Base-by-base conservation (phyloP, 2,888 invertebrate species). In the Neuroscelio doddi region DNA sequence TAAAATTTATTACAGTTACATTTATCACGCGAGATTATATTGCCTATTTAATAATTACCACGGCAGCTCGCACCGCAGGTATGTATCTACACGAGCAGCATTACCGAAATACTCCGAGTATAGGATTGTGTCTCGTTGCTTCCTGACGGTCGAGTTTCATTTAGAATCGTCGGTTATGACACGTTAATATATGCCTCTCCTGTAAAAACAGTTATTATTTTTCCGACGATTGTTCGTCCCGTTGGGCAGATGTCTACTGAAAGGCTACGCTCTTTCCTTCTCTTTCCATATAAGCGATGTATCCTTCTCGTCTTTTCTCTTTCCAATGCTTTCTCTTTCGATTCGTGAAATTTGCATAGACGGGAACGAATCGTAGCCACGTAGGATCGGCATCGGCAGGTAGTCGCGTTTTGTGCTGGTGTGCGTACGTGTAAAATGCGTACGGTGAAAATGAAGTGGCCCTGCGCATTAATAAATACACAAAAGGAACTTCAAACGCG, bases 141-240 rank as follows among this genome's bases (percentile, higher is more conserved):
- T 38, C 4, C 4, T 16, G n/a, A 17, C 2, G 38, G 16, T 38
- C 38, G 38, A 9, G 17, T 38, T 38, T 38, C 36, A 42, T 32
- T 36, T 39, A 64, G 68, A 49, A 42, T 45, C 49, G 56, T 68
- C 59, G 64, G 67, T 65, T 70, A 70, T 64, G 62, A 52, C 52
- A 64, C 69, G 63, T 70, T 65, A 73, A 77, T 72, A 75, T 72
- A 76, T 76, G 76, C 61, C 78, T 71, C 77, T 70, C 72, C 72
- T 79, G 75, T 79, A 81, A 81, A 81, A 81, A 80, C 80, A 79
- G 76, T 81, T 78, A 80, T 80, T 81, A 81, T 81, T 81, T 80
- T 79, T 77, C 72, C 65, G 68, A 57, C 75, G 70, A 79, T 78
- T 79, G 78, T 80, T 78, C 69, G 65, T 63, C 72, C 58, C 70